Base-by-base conservation (phyloP, 2,113 vertebrate species). In the Crotalus tigris region DNA sequence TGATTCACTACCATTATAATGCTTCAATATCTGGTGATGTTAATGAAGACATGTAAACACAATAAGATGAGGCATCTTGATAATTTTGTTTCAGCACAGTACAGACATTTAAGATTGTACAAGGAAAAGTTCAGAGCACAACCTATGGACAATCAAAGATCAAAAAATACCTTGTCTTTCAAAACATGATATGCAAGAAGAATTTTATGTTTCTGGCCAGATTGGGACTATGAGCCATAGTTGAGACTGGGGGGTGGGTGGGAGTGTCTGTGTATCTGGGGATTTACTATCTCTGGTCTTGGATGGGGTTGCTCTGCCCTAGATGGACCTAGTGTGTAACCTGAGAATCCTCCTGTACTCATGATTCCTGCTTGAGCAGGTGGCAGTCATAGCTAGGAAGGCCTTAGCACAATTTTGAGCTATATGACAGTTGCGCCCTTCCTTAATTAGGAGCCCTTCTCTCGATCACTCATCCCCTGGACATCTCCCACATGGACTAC, bases 1-100 rank as follows among this genome's bases (percentile, higher is more conserved):
- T 90, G 75, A 81, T 81, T 90, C 87, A 93, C 69, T 51, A 39
- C 10, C 44, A 90, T 90, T 93, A 85, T 85, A 86, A 86, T 93
- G 51, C 5, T 46, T 61, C 44, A 53, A 75, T 44, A 57, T 86
- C 54, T 85, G 39, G 5, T 23, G 88, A 51, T 92, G 92, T 51
- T 90, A 59, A 89, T 90, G 5, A 90, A 92, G 91, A 88, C 85
- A 44, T 33, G 54, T 58, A 92, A 58, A 86, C 55, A 90, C 29
- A 90, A 19, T 90, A 86, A 39, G 9, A 29, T 49, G 33, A 86
- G 81, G 29, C 29, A 93, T 46, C 54, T 59, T 90, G 58, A 75
- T 75, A 86, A 53, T 86, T 85, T 53, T 90, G 59, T 90, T 85
- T 23, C 46, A 86, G 33, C 21, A 57, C 6, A 51, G 26, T 44